These are phyloP conservation scores for Idris sp. DNA, from an alignment of 1,140 invertebrate species.

Conservation along the genomic window DNA sequence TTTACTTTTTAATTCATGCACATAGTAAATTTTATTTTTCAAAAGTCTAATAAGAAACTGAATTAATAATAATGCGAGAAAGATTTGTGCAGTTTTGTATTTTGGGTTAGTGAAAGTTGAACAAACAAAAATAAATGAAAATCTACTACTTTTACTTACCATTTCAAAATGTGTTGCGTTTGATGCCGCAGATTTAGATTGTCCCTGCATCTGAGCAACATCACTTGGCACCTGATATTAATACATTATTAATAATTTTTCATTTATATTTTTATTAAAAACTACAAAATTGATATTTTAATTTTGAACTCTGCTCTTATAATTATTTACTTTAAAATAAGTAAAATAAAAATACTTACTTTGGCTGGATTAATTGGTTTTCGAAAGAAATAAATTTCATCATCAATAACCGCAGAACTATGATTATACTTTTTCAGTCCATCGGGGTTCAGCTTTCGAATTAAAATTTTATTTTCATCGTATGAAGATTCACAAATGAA, in stretches of 20 bases:
- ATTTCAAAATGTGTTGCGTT: conserved; percentile 77
- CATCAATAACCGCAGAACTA: conserved; percentile 89
- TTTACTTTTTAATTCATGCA: no score
- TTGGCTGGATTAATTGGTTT: conserved; percentile 86
- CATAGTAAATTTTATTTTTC: no score
- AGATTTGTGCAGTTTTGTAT: conserved; percentile 63
- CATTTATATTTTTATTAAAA: no score
- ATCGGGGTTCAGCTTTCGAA: conserved; percentile 85
- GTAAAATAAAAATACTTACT: conserved; percentile 78
- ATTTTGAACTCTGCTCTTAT: no score
- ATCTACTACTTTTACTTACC: conserved; percentile 70
- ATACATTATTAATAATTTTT: conserved; percentile 1
- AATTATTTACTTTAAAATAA: no score
- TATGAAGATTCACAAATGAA: conserved; percentile 96
- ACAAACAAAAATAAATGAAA: conserved; percentile 27
- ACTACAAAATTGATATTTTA: no score
- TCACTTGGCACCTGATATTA: conserved; percentile 75
- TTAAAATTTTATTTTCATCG: conserved; percentile 90
- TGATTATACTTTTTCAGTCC: conserved; percentile 91
- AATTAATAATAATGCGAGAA: conserved; percentile 63
- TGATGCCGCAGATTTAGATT: conserved; percentile 74
- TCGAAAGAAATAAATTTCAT: conserved; percentile 95
- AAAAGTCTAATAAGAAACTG: conserved; percentile 51
- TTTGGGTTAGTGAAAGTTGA: conserved; percentile 55
- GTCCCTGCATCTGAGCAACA: conserved; percentile 76